Percentiles rank a stretch among this genome's conserved stretches.
These are phyloP conservation scores for Griposia aprilina DNA, from an alignment of 2,888 invertebrate genomes.

Conservation along the genomic window DNA sequence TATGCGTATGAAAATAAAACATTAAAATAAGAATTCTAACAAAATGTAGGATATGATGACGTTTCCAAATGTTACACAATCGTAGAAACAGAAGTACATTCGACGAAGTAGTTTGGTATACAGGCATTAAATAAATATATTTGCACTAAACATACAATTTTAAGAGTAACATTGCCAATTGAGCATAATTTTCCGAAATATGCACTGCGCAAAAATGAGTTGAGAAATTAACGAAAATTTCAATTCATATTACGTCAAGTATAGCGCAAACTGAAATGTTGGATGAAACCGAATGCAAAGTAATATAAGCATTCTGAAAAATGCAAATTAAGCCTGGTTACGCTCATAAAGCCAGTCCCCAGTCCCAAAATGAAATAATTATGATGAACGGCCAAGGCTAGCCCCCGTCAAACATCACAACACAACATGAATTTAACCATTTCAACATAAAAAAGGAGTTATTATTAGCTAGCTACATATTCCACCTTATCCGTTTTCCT, in stretches of 20 bases:
- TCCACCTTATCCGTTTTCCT: too few species aligned
- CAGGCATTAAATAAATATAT: not conserved
- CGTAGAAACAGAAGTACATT: not conserved
- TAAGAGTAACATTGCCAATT: not conserved
- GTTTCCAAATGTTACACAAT: not conserved
- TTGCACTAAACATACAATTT: not conserved
- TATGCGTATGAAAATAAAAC: not conserved
- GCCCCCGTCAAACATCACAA: not conserved
- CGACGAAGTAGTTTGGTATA: not conserved
- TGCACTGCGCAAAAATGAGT: not conserved
- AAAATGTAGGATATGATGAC: not conserved
- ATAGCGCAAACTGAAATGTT: not conserved
- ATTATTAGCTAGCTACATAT: not conserved
- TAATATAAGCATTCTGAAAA: not conserved
- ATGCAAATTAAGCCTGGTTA: not conserved
- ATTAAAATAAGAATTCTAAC: constrained; percentile 3
- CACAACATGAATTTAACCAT: not conserved
- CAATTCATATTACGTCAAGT: not conserved
- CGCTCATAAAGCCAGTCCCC: not conserved
- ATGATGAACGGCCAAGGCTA: not conserved
- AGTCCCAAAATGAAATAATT: not conserved
- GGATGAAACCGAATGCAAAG: not conserved
- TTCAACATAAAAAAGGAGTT: not conserved
- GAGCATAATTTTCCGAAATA: not conserved
- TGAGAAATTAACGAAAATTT: not conserved